These are phyloP conservation scores for Folsomia candida DNA, from an alignment of 2,888 invertebrate species.

Conservation along the genomic window DNA sequence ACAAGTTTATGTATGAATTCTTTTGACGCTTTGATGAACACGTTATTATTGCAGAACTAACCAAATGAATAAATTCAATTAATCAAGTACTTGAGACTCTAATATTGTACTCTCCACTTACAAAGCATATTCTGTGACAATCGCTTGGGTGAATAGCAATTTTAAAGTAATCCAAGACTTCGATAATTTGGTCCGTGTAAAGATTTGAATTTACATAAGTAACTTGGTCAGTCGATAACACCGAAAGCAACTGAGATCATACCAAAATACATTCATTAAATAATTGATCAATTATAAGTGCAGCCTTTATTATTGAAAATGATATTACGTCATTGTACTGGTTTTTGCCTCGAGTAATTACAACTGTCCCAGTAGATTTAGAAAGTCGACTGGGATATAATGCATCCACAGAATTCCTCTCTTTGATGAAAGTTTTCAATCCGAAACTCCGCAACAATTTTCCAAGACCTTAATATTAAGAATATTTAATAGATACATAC, in stretches of 20 bases:
- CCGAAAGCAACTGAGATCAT: slow-evolving; percentile 51
- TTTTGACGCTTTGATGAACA: slow-evolving; percentile 56
- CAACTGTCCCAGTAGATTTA: background rate
- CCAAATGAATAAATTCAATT: slow-evolving; percentile 23
- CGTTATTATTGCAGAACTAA: slow-evolving; percentile 58
- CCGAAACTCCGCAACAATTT: slow-evolving; percentile 65
- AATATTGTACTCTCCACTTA: too few species aligned
- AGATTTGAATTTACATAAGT: slow-evolving; percentile 62
- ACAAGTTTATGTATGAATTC: slow-evolving; percentile 54
- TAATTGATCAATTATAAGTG: background rate
- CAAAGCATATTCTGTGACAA: slow-evolving; percentile 71
- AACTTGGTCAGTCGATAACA: slow-evolving; percentile 61
- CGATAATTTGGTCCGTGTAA: slow-evolving; percentile 64
- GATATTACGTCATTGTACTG: background rate
- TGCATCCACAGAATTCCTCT: too few species aligned
- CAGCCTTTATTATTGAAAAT: too few species aligned
- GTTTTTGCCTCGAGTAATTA: slow-evolving; percentile 58
- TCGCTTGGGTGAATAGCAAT: slow-evolving; percentile 64
- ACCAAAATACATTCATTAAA: too few species aligned
- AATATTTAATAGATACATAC: background rate
- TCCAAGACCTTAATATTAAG: slow-evolving; percentile 57
- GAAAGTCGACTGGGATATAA: background rate
- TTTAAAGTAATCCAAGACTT: slow-evolving; percentile 67
- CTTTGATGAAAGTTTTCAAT: slow-evolving; percentile 62
- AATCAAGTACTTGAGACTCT: background rate